phyloP scores from a whole-genome alignment of 2,113 vertebrate genomes.

The Rattus norvegicus region DNA sequence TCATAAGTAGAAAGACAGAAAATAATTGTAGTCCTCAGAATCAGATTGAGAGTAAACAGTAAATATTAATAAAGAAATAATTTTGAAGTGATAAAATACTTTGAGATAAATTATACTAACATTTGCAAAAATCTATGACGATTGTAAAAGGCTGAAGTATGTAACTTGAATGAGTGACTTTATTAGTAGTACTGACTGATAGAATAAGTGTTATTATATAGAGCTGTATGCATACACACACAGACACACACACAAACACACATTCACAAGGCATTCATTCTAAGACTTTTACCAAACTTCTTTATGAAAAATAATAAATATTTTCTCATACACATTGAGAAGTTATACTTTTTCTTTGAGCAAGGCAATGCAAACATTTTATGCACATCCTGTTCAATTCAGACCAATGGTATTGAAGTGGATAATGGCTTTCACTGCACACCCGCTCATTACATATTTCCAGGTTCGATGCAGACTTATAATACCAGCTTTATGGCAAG shows the following conservation, averaged over 20 bases:
- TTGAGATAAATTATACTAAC: not conserved
- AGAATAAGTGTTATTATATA: not conserved
- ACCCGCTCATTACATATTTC: not conserved
- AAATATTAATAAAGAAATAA: not conserved
- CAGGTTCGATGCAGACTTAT: not conserved
- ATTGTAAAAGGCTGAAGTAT: not conserved
- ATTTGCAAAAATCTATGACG: not conserved
- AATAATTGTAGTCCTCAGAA: not conserved
- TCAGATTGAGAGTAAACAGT: not conserved
- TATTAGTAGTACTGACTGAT: not conserved
- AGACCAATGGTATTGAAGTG: not conserved
- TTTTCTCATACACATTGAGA: not conserved
- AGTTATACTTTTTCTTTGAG: constrained; percentile 8
- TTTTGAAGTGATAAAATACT: not conserved
- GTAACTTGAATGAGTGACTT: not conserved
- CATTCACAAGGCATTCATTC: not conserved
- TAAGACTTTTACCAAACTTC: not conserved
- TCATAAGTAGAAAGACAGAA: not conserved
- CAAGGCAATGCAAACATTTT: constrained; percentile 17
- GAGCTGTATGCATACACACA: not conserved
- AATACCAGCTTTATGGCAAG: constrained; percentile 50
- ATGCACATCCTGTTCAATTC: constrained; percentile 12
- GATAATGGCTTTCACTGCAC: not conserved
- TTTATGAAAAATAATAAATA: not conserved
- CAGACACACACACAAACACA: not conserved